phyloP scores from a whole-genome alignment of 2,797 vertebrate species.

The Enteromius afrohamiltoni region DNA sequence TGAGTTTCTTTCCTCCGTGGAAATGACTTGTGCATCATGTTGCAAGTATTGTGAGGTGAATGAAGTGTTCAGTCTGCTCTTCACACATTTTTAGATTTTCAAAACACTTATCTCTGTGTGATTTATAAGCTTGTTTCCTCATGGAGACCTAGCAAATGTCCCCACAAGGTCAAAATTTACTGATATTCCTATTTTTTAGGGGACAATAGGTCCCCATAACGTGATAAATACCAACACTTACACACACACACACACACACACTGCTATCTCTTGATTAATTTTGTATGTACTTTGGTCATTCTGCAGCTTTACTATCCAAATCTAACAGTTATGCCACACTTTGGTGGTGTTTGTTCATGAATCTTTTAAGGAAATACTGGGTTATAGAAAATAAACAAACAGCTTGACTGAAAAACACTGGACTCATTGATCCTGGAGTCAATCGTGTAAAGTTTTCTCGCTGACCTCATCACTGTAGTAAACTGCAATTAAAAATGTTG shows the following conservation, averaged over 20 bases:
- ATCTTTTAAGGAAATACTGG: background rate
- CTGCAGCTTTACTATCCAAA: background rate
- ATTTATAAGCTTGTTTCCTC: too few species aligned
- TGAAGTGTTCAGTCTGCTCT: background rate
- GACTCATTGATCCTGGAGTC: background rate
- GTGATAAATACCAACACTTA: too few species aligned
- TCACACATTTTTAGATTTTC: background rate
- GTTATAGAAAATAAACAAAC: background rate
- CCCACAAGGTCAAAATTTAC: too few species aligned
- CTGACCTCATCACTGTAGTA: background rate
- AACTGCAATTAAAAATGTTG: background rate
- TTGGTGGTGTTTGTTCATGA: background rate
- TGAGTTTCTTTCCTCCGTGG: background rate
- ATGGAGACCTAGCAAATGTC: too few species aligned
- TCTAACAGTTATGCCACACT: too few species aligned
- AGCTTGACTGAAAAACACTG: background rate
- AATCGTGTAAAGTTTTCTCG: background rate
- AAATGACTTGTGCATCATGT: background rate
- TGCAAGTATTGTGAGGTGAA: background rate
- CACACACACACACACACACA: too few species aligned
- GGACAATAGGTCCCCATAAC: too few species aligned
- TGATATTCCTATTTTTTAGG: too few species aligned
- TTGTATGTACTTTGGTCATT: too few species aligned
- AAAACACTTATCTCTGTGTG: too few species aligned
- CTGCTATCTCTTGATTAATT: too few species aligned